Base-by-base conservation (phyloP, 1,140 invertebrate genomes). In the Drosophila guanche region DNA sequence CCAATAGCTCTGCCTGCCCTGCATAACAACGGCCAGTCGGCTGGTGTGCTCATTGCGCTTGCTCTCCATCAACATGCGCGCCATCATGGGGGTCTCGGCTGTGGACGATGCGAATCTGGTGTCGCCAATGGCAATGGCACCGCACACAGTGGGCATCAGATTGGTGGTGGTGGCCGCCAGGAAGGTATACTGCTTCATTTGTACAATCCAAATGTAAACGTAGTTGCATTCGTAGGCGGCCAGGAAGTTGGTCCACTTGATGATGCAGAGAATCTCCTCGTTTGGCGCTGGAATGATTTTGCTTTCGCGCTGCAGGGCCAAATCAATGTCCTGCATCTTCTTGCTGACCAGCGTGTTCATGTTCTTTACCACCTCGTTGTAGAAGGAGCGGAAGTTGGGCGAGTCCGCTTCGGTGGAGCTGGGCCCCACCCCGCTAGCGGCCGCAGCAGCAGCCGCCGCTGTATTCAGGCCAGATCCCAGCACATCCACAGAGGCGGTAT, bases 301-400 rank as follows among this genome's bases (percentile, higher is more conserved):
- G 41, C 83, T 90, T 16, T 91, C 90, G 8, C 90, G 83, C 41
- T 86, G 74, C 46, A 91, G 29, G 1, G 90, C 90, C 66, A 89
- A 40, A 25, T 90, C 90, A 27, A 91, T 90, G 29, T 91, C 90
- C 69, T 91, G 90, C 90, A 91, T 91, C 42, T 91, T 91, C 23
- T 90, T 90, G 56, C 86, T 90, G 3, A 91, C 89, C 27, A 89
- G 69, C 0, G 68, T 75, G 23, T 91, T 91, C 89, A 91, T 90
- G 37, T 85, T 90, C 27, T 77, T 75, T 0, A 91, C 85, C 1
- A 91, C 90, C 22, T 85, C 79, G 41, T 85, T 77, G 51, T 78
- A 91, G 22, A 80, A 78, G 12, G 71, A 47, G 0, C 69, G 59
- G 45, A 83, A 76, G 7, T 60, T 59, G 12, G 45, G 27, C 5